Evolutionary conservation across 2,797 vertebrate genomes (phyloP).

Genomic region (Psittacula derbiana): DNA sequence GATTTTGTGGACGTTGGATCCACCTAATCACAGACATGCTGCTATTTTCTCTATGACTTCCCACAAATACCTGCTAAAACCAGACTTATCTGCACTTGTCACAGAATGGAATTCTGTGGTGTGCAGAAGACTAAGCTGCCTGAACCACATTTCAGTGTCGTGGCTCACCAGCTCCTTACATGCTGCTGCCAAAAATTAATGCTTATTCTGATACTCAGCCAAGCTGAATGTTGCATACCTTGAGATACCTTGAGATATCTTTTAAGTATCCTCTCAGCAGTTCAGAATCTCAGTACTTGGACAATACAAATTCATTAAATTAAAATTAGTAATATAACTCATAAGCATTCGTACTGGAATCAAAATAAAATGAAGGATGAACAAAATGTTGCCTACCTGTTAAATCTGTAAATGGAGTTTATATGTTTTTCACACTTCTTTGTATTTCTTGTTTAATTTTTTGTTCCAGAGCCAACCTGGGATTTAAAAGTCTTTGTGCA

Average conservation of each 20-base stretch:
- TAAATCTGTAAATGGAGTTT: neutral
- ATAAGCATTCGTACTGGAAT: neutral
- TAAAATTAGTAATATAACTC: neutral
- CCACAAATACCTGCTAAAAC: neutral
- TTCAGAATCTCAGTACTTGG: neutral
- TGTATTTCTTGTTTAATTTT: neutral
- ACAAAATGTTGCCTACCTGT: neutral
- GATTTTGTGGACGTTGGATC: neutral
- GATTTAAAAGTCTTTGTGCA: neutral
- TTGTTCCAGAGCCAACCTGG: neutral
- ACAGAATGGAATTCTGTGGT: neutral
- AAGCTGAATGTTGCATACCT: neutral
- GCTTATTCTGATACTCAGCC: neutral
- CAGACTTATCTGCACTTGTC: neutral
- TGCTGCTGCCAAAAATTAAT: neutral
- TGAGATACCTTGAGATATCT: neutral
- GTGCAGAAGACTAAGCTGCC: neutral
- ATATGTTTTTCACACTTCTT: neutral
- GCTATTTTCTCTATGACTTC: neutral
- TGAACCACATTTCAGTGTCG: fast-evolving
- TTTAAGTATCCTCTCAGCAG: neutral
- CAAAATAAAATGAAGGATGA: neutral
- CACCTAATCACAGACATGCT: neutral
- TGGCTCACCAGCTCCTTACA: neutral
- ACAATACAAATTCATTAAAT: neutral